Percentiles rank a stretch among this genome's conserved stretches.
Evolutionary conservation across 2,888 invertebrate species (phyloP).

Genomic region (Erynnis tages): DNA sequence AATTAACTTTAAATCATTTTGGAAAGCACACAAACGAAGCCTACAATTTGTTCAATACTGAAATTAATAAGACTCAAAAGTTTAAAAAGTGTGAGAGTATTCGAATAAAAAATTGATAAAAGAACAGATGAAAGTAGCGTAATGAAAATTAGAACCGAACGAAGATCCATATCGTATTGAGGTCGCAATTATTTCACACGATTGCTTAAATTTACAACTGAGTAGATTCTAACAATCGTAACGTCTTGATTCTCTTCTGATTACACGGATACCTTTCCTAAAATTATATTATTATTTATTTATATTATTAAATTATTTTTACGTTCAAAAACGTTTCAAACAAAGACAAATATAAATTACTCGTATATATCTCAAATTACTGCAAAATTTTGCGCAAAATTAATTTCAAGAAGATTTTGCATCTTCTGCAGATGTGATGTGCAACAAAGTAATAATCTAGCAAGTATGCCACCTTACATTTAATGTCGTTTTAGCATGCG

Average conservation of each 20-base stretch:
- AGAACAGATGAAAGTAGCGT: constrained; percentile 25
- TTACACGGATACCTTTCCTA: constrained; percentile 7
- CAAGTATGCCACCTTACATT: neutral
- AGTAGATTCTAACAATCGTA: constrained; percentile 33
- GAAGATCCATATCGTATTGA: constrained; percentile 40
- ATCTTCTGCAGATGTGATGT: too few relatives aligned
- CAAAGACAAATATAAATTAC: too few relatives aligned
- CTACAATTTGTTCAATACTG: too few relatives aligned
- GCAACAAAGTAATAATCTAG: too few relatives aligned
- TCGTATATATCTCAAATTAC: too few relatives aligned
- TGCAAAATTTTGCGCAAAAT: too few relatives aligned
- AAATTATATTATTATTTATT: neutral
- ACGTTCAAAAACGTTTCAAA: too few relatives aligned
- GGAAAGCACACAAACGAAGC: too few relatives aligned
- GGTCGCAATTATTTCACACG: constrained; percentile 50
- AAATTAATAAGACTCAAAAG: neutral
- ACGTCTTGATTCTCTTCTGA: constrained; percentile 17
- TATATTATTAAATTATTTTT: too few relatives aligned
- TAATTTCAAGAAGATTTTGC: too few relatives aligned
- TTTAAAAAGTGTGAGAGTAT: neutral
- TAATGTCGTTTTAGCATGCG: neutral
- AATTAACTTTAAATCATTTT: neutral
- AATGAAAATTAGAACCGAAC: constrained; percentile 27
- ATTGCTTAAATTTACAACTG: constrained; percentile 44
- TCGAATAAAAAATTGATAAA: constrained; percentile 7